These are phyloP conservation scores for Diplodus puntazzo DNA, from an alignment of 2,797 vertebrate species.

Conservation along the genomic window DNA sequence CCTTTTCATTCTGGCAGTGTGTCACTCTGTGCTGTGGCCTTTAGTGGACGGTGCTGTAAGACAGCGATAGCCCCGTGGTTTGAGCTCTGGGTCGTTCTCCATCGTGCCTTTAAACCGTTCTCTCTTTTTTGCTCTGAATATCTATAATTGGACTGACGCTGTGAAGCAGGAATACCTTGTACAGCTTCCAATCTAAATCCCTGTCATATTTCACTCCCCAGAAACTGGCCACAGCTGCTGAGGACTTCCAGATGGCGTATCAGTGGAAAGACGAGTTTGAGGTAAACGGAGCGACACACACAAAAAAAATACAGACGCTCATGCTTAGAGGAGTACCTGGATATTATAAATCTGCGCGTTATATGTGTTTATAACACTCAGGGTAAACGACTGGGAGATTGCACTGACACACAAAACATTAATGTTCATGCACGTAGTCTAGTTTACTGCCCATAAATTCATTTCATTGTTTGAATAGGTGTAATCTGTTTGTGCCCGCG, in stretches of 20 bases:
- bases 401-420: constrained; percentile 4
- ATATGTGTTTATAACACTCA: neutral
- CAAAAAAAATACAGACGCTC: neutral
- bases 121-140: constrained; percentile 42
- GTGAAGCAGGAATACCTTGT: constrained; percentile 26
- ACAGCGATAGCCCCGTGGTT: constrained; percentile 43
- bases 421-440: neutral
- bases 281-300: constrained; percentile 80
- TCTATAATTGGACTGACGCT: constrained; percentile 51
- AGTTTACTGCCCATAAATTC: constrained; percentile 23
- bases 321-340: neutral
- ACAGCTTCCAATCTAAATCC: constrained; percentile 49
- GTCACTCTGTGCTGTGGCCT: constrained; percentile 53
- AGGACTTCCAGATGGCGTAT: constrained; percentile 93
- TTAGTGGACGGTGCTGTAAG: constrained; percentile 52
- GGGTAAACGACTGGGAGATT: neutral
- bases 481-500: constrained; percentile 44
- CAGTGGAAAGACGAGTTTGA: constrained; percentile 93
- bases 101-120: constrained; percentile 26
- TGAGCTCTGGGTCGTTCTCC: constrained; percentile 32
- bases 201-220: constrained; percentile 77
- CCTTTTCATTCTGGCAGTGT: constrained; percentile 63
- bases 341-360: neutral
- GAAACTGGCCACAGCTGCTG: constrained; percentile 95
- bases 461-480: constrained; percentile 35